Evolutionary conservation across 2,888 invertebrate species (phyloP), one percentile per base, ranked within the genome.

Genomic region (Lithophane leautieri): DNA sequence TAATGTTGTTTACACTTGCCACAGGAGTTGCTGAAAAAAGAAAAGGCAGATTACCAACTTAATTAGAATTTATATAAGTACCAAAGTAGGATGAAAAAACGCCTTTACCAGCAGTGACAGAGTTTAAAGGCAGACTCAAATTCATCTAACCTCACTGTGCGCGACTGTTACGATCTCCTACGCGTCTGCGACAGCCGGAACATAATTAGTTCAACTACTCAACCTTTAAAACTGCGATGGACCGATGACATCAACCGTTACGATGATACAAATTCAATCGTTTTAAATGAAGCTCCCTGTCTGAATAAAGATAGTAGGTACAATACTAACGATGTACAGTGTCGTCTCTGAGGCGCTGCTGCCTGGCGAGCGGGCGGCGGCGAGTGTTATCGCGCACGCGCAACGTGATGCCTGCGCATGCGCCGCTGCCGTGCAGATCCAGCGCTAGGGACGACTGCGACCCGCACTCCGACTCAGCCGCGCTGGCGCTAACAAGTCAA

Each of bases 371-470:
- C 67, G 98, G 97, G 90, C 98, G 98, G 62, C 98, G 97, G 67
- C 98, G 97, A 62, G 98, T 97, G 88, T 98, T 97, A 93, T 98
- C 97, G 50, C 97, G 96, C 82, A 97, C 96, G 87, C 97, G 95
- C 88, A 97, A 92, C 61, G 97, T 95, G 86, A 97, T 95, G 94
- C 97, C 93, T 94, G 94, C 94, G 90, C 95, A 94, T 12, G 94
- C 94, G 82, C 95, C 96, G 89, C 94, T 95, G 52, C 97, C 96
- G 92, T 98, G 98, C 81, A 98, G 94, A 92, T 98, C 98, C 95
- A 98, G 96, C 52, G 98, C 98, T 96, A 98, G 97, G 1, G 98
- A 98, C 4, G 97, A 97, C 91, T 98, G 98, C 70, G 97, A 97
- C 16, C 97, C 97, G 81, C 96, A 96, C 76, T 96, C 96, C 0